Conservation (phyloP, 2,113 vertebrate genomes). For the Sardina pilchardus region DNA sequence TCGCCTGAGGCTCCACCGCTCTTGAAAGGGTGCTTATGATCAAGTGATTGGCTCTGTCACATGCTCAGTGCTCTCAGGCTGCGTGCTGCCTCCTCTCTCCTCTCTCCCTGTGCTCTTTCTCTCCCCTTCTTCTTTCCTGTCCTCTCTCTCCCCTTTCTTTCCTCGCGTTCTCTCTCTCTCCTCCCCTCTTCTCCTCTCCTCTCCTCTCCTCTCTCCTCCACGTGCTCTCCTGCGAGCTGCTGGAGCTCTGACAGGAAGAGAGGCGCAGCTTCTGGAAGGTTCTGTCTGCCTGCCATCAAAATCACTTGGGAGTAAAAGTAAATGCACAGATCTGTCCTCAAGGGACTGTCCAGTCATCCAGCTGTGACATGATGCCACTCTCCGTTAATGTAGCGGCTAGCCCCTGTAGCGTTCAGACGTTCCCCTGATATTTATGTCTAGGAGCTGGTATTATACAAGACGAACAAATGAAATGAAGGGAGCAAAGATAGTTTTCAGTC, state of each 20-base stretch:
- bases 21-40: conserved; percentile 28
- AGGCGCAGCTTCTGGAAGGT: not conserved
- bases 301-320: not conserved
- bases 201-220: not conserved
- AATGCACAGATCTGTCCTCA: not conserved
- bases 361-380: not conserved
- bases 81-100: not conserved
- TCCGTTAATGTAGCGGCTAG: not conserved
- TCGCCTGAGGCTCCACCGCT: not conserved
- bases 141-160: not conserved
- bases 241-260: not conserved
- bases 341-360: not conserved
- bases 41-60: conserved; percentile 20
- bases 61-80: not conserved
- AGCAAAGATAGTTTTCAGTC: not conserved
- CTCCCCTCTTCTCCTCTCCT: not conserved
- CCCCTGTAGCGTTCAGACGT: not conserved
- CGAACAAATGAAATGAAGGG: not conserved
- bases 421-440: not conserved
- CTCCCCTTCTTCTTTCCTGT: too few species aligned
- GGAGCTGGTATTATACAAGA: not conserved
- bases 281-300: not conserved
- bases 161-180: not conserved
- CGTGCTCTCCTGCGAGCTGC: not conserved
- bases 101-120: too few species aligned